phyloP scores from a whole-genome alignment of 2,113 vertebrate species.

The Spilogale gracilis region DNA sequence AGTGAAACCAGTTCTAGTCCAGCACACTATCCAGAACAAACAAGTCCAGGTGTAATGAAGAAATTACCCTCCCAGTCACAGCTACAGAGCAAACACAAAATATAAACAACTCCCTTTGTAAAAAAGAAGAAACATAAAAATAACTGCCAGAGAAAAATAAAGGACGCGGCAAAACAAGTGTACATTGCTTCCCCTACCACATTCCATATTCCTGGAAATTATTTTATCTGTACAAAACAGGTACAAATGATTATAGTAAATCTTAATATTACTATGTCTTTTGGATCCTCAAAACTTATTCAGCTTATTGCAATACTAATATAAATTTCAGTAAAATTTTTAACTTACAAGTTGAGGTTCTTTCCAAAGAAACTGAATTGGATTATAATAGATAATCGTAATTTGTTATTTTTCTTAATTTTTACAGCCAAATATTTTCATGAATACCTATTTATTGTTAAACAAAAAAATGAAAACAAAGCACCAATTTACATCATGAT shows the following conservation, averaged over 20 bases:
- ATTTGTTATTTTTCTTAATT: slow-evolving; percentile 59
- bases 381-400: slow-evolving; percentile 26
- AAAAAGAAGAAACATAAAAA: neutral
- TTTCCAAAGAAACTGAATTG: slow-evolving; percentile 53
- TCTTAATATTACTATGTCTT: slow-evolving; percentile 16
- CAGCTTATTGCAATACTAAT: slow-evolving; percentile 20
- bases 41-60: neutral
- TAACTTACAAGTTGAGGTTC: slow-evolving; percentile 40
- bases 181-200: neutral
- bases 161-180: neutral
- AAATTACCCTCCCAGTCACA: neutral
- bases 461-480: slow-evolving; percentile 67
- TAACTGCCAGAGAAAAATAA: neutral
- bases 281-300: neutral
- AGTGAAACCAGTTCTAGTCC: neutral
- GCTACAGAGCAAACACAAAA: slow-evolving; percentile 6
- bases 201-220: neutral
- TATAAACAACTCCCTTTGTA: neutral
- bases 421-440: slow-evolving; percentile 65
- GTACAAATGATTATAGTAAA: neutral
- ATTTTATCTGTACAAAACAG: neutral
- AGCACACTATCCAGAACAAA: neutral
- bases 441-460: slow-evolving; percentile 54
- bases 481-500: slow-evolving; percentile 51
- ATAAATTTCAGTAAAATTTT: neutral